Evolutionary conservation across 2,888 invertebrate genomes (phyloP).

Genomic region (Synanthedon vespiformis): DNA sequence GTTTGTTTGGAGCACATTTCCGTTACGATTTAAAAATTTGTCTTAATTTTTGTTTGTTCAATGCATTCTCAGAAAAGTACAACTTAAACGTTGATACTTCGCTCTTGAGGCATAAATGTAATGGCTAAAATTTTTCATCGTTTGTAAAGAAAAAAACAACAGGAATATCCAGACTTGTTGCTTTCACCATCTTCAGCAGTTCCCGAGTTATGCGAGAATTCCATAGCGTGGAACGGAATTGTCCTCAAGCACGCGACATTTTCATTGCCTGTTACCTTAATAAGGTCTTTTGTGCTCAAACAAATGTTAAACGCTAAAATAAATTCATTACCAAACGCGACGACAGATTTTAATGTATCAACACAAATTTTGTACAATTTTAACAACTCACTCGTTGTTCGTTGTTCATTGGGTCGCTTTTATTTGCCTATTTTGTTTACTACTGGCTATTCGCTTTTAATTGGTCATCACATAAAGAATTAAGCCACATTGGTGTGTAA

Average conservation of each 20-base stretch:
- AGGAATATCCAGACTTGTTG: conserved; percentile 22
- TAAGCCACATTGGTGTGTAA: conserved; percentile 3
- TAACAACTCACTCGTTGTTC: not conserved
- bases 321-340: not conserved
- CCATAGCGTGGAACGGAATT: conserved; percentile 27
- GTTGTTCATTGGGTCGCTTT: conserved; percentile 2
- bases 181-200: conserved; percentile 20
- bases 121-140: not conserved
- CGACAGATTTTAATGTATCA: not conserved
- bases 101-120: too few species aligned
- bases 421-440: conserved; percentile 4
- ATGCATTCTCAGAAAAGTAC: too few species aligned
- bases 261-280: conserved; percentile 42
- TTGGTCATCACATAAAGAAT: conserved; percentile 5
- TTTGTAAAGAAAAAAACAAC: not conserved
- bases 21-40: too few species aligned
- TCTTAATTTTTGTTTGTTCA: too few species aligned
- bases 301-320: conserved; percentile 12
- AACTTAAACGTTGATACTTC: too few species aligned
- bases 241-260: conserved; percentile 40
- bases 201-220: conserved; percentile 21
- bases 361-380: not conserved
- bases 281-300: conserved; percentile 19
- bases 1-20: too few species aligned
- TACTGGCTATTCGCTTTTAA: conserved; percentile 3